Evolutionary conservation across 2,113 vertebrate genomes (phyloP).

Genomic region (Sciurus niger): DNA sequence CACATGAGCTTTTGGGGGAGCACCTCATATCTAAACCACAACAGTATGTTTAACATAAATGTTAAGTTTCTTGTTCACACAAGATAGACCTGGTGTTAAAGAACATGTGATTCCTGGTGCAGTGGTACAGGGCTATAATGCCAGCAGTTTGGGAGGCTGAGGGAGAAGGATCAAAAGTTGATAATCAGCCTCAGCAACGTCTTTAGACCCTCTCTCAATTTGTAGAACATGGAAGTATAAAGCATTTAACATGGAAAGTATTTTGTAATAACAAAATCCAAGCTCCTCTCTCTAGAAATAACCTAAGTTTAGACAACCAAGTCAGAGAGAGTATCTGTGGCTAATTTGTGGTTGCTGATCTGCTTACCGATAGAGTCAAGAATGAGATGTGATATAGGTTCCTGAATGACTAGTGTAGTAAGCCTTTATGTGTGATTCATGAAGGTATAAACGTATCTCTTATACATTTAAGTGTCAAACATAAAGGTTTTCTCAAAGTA

Average conservation of each 20-base stretch:
- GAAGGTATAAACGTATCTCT: neutral
- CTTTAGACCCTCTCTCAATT: neutral
- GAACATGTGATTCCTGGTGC: too few species aligned
- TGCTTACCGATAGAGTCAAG: neutral
- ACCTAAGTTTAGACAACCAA: neutral
- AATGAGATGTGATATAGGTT: neutral
- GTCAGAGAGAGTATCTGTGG: neutral
- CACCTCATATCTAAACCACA: too few species aligned
- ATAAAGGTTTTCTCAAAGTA: neutral
- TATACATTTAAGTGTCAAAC: neutral
- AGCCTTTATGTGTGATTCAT: neutral
- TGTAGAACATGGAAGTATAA: neutral
- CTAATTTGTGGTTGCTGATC: neutral
- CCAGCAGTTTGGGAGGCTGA: too few species aligned
- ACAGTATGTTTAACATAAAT: too few species aligned
- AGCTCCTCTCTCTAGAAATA: neutral
- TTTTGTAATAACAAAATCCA: neutral
- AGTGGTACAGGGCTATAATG: too few species aligned
- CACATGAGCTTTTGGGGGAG: too few species aligned
- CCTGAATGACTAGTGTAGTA: neutral
- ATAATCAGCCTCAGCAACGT: too few species aligned
- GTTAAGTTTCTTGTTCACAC: too few species aligned
- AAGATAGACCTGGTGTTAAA: too few species aligned
- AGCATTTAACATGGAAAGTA: neutral
- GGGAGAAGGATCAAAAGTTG: too few species aligned